Percentiles rank a stretch among this genome's conserved stretches.
Evolutionary conservation across 2,113 vertebrate genomes (phyloP).

Genomic region (Urocynchramus pylzowi): DNA sequence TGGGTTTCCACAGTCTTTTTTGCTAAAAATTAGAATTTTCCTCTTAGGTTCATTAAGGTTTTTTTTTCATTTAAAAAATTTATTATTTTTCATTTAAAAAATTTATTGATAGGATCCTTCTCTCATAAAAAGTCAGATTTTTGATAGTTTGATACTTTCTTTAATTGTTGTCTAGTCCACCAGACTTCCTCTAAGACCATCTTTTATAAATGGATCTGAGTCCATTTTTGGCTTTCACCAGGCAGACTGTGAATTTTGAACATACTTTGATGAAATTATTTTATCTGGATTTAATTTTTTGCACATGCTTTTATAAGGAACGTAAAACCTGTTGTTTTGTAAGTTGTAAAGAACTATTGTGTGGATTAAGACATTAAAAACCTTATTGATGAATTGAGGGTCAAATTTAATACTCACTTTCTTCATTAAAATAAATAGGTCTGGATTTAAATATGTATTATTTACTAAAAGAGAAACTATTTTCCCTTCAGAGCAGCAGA

Average conservation of each 20-base stretch:
- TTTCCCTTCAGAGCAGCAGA: background rate
- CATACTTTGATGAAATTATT: background rate
- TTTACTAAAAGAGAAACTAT: background rate
- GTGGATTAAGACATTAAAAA: background rate
- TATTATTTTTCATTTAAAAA: no score
- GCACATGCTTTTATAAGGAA: background rate
- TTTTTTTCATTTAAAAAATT: background rate
- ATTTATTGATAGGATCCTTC: background rate
- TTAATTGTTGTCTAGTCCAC: background rate
- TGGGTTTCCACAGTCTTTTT: background rate
- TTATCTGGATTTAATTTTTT: background rate
- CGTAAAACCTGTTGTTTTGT: background rate
- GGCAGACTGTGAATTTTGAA: background rate
- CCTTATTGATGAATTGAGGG: background rate
- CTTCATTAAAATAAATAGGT: background rate
- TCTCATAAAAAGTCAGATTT: background rate
- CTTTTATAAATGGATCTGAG: background rate
- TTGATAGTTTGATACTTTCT: background rate
- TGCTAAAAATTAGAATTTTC: background rate
- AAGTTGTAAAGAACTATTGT: background rate
- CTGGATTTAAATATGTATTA: background rate
- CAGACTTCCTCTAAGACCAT: background rate
- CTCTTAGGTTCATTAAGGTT: background rate
- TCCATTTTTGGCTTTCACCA: background rate
- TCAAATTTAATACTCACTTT: background rate